These are phyloP conservation scores for Sciaenops ocellatus DNA, from an alignment of 2,797 vertebrate species.

Conservation along the genomic window DNA sequence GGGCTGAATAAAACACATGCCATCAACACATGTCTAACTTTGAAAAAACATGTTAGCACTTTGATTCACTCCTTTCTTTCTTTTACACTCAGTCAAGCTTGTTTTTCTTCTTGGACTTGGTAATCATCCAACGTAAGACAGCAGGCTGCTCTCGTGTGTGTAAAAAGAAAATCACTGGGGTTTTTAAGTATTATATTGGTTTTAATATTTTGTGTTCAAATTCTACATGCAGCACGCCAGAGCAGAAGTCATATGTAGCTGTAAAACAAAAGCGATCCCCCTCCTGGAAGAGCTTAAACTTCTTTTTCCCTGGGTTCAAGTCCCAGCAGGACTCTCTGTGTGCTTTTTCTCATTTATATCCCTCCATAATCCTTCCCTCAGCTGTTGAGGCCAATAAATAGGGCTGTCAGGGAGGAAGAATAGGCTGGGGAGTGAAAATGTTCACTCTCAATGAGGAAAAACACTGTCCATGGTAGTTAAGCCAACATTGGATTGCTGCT, in stretches of 20 bases:
- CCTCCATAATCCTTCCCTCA: conserved; percentile 68
- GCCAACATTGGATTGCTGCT: conserved; percentile 33
- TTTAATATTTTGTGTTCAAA: conserved; percentile 4
- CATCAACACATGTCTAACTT: too few relatives aligned
- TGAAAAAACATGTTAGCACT: too few relatives aligned
- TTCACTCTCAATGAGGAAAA: conserved; percentile 35
- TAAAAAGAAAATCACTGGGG: background rate
- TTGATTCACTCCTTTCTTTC: background rate
- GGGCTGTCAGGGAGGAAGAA: conserved; percentile 51
- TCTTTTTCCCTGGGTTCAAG: conserved; percentile 40
- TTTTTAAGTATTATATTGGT: background rate
- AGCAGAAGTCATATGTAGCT: conserved; percentile 24
- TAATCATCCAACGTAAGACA: background rate
- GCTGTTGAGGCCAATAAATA: conserved; percentile 62
- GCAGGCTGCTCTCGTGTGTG: background rate
- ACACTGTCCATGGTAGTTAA: conserved; percentile 22
- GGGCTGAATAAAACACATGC: background rate
- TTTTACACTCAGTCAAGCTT: background rate
- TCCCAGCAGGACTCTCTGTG: conserved; percentile 59
- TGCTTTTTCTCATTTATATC: conserved; percentile 62
- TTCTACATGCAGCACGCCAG: background rate
- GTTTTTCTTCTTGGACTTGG: background rate
- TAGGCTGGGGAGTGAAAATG: conserved; percentile 37
- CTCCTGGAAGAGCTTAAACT: conserved; percentile 46
- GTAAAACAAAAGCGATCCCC: conserved; percentile 36